Percentiles rank a stretch among this genome's conserved stretches.
phyloP scores from a whole-genome alignment of 2,113 vertebrate species.

The Sciurus niger region DNA sequence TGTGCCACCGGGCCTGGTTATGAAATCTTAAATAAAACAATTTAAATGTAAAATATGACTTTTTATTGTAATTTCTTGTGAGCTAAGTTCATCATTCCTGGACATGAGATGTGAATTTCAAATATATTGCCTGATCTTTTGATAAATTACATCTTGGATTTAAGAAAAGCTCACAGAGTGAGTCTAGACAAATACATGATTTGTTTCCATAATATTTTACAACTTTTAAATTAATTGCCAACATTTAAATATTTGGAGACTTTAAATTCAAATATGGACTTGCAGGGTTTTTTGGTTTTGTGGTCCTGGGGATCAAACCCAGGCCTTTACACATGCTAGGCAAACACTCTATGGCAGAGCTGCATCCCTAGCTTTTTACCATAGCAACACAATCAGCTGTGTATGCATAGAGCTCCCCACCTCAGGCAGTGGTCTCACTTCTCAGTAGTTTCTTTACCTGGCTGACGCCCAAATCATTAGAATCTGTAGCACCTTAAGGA shows the following conservation, averaged over 20 bases:
- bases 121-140: not conserved
- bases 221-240: slow-evolving; percentile 39
- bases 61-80: not conserved
- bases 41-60: not conserved
- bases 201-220: not conserved
- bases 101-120: not conserved
- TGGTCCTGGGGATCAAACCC: not conserved
- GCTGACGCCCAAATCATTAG: not conserved
- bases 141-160: not conserved
- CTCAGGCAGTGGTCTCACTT: not conserved
- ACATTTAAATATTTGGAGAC: not conserved
- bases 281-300: not conserved
- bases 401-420: not conserved
- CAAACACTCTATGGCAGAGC: not conserved
- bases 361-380: not conserved
- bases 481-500: not conserved
- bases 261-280: not conserved
- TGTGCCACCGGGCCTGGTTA: no score
- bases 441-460: not conserved
- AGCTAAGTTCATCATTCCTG: not conserved
- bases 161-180: not conserved
- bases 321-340: not conserved
- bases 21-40: not conserved
- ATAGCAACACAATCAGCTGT: not conserved
- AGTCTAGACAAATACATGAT: not conserved